Conservation (phyloP, 2,888 invertebrate species). For the Pteria penguin region DNA sequence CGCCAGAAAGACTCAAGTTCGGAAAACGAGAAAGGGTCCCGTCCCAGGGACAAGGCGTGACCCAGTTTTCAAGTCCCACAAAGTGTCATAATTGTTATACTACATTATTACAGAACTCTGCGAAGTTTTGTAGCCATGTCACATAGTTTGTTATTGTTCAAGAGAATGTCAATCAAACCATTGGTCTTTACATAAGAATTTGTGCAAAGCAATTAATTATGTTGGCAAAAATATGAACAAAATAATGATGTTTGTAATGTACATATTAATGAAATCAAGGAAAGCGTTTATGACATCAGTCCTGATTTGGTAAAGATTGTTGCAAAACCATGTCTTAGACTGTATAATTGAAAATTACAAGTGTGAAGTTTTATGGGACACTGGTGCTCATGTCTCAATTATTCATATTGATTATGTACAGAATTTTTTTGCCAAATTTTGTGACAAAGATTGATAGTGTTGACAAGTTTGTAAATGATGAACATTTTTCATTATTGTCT, state of each 20-base stretch:
- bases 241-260: not conserved
- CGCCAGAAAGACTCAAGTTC: not conserved
- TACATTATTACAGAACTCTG: not conserved
- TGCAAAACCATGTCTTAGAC: not conserved
- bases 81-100: not conserved
- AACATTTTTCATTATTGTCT: not conserved
- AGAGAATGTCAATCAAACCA: not conserved
- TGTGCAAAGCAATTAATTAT: not conserved
- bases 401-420: not conserved
- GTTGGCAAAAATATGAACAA: not conserved
- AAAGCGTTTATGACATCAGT: not conserved
- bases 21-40: constrained; percentile 1
- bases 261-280: constrained; percentile 2
- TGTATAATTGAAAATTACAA: not conserved
- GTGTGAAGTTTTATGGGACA: not conserved
- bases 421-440: not conserved
- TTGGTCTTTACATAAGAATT: not conserved
- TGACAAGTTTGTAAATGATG: not conserved
- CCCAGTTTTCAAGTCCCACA: not conserved
- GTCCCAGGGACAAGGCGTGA: not conserved
- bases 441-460: not conserved
- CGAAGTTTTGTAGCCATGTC: not conserved
- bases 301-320: not conserved
- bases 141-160: not conserved
- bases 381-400: not conserved